Conservation (phyloP, 2,888 invertebrate genomes). For the Biston stratarius region DNA sequence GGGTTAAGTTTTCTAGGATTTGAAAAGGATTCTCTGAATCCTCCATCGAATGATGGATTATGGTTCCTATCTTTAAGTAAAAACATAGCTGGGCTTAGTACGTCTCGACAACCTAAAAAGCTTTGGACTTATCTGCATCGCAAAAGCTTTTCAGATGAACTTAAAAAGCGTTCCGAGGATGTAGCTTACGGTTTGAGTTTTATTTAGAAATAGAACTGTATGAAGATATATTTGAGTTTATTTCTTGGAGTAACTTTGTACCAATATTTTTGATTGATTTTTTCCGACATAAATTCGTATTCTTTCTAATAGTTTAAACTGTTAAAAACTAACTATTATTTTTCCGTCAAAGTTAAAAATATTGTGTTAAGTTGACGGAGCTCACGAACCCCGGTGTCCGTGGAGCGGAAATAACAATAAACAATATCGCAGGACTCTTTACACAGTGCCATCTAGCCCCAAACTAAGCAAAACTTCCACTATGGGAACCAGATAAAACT, state of each 20-base stretch:
- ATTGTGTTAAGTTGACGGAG: no score
- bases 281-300: not conserved
- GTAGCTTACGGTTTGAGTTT: constrained; percentile 11
- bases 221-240: not conserved
- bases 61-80: constrained; percentile 11
- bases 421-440: no score
- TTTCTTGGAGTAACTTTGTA: not conserved
- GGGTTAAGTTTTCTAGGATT: constrained; percentile 10
- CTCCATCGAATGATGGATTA: constrained; percentile 12
- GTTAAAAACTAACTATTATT: no score
- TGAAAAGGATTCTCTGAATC: not conserved
- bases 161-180: constrained; percentile 8
- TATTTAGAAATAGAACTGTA: not conserved
- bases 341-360: no score
- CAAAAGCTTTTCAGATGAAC: constrained; percentile 17
- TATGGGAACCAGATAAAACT: no score
- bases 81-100: constrained; percentile 6
- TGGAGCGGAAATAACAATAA: no score
- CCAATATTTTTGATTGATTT: no score
- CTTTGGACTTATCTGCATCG: constrained; percentile 17
- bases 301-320: no score
- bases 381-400: no score
- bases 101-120: constrained; percentile 9
- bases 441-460: no score
- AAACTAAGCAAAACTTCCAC: no score